Base-by-base conservation (phyloP, 2,797 vertebrate genomes). In the Iguana delicatissima region DNA sequence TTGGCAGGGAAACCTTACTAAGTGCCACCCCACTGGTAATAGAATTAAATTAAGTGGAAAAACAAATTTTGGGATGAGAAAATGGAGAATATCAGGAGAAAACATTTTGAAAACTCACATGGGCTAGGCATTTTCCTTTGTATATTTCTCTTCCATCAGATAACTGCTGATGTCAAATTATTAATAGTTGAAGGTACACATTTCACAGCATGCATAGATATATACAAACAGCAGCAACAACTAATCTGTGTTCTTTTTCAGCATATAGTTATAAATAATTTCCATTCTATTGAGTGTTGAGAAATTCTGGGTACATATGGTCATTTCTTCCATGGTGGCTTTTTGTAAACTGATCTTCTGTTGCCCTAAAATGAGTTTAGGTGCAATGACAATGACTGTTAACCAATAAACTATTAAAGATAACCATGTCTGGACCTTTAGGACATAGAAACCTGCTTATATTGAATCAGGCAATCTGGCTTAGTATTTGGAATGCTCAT, bases 21-120 rank as follows among this genome's bases (percentile, higher is more conserved):
- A 89, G 3, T n/a, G 52, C 26, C 38, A 18, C 69, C n/a, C 64
- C 72, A 72, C 55, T 72, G 62, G 29, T 59, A 83, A 69, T n/a
- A 22, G 76, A 87, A 38, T 59, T 74, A 81, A 87, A 69, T 83
- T 87, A 50, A 46, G 38, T 76, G 35, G n/a, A 18, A 20, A 73
- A 59, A 22, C 7, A 52, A 69, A 57, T n/a, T 18, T 62, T 74
- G 13, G 62, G 20, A 55, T 69, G 55, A 57, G 85, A 64, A 87
- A 77, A 38, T 24, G 26, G 4, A 69, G 72, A 26, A 14, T 64
- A 35, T 82, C 22, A 55, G 80, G 55, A 91, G 20, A 79, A 22
- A 74, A 24, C 46, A 67, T 18, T 57, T 32, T 57, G 42, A 57
- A 26, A 80, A 50, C 38, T 10, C 50, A 74, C 1, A 13, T 62